Evolutionary conservation across 64 coral and sea anemone species (phyloP).

Genomic region (Dendrophyllia cribrosa): DNA sequence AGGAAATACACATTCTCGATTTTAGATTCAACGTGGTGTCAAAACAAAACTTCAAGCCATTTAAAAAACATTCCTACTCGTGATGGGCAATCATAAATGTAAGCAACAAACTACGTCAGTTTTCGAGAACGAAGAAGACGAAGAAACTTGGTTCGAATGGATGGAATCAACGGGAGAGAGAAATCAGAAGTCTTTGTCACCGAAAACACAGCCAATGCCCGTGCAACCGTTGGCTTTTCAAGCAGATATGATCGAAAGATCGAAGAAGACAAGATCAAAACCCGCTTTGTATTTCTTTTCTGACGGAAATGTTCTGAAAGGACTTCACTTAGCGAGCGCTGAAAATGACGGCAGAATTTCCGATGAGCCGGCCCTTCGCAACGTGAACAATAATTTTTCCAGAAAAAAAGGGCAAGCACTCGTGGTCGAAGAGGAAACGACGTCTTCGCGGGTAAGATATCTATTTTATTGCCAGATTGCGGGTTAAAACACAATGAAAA

Average conservation of each 20-base stretch:
- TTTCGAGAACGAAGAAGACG: slow-evolving; percentile 34
- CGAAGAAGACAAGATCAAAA: not conserved
- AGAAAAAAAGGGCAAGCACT: not conserved
- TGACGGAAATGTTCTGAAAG: not conserved
- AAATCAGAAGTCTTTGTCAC: slow-evolving; percentile 7
- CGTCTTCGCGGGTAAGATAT: not conserved
- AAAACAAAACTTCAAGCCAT: not conserved
- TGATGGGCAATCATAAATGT: slow-evolving; percentile 21
- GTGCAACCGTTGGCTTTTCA: slow-evolving; percentile 6
- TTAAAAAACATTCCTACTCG: not conserved
- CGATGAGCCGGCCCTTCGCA: not conserved
- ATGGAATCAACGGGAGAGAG: not conserved
- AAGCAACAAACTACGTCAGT: slow-evolving; percentile 18
- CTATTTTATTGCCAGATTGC: not conserved
- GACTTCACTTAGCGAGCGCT: not conserved
- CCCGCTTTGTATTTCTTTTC: not conserved
- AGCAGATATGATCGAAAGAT: not conserved
- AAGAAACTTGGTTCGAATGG: slow-evolving; percentile 56
- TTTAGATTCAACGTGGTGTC: not conserved
- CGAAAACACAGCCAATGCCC: not conserved
- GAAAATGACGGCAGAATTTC: not conserved
- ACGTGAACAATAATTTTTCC: not conserved
- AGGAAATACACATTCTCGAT: not conserved
- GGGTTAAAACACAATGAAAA: not conserved
- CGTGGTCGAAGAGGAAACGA: not conserved